Evolutionary conservation across 1,140 invertebrate species (phyloP).

Genomic region (Palaemon carinicauda): DNA sequence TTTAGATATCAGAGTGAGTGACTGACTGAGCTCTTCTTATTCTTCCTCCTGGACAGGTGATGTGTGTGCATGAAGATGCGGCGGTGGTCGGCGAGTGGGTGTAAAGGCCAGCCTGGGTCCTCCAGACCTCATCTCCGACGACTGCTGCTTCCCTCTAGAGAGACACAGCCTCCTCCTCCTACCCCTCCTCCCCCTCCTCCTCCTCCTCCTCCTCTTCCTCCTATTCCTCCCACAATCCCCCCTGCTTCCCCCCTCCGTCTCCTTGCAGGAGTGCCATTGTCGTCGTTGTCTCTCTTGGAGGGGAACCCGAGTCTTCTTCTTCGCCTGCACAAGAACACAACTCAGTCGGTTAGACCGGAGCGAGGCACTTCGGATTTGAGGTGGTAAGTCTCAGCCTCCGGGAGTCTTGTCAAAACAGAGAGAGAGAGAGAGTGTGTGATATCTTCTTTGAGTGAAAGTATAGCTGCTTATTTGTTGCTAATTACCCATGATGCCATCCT

Average conservation of each 20-base stretch:
- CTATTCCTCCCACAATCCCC: neutral
- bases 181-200: neutral
- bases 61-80: constrained; percentile 9
- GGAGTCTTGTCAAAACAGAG: no score
- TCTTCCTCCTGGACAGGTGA: neutral
- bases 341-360: no score
- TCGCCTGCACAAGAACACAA: no score
- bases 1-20: no score
- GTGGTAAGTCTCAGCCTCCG: neutral
- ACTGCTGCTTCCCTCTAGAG: neutral
- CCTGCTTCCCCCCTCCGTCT: neutral
- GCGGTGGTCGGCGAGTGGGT: constrained; percentile 8
- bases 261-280: neutral
- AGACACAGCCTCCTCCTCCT: neutral
- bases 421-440: no score
- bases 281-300: no score
- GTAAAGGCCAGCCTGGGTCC: neutral
- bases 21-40: no score
- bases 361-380: neutral
- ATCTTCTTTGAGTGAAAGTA: no score
- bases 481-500: no score
- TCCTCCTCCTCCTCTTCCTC: neutral
- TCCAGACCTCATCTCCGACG: neutral
- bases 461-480: no score
- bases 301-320: no score